These are phyloP conservation scores for Beris chalybata DNA, from an alignment of 2,888 invertebrate species.

Conservation along the genomic window DNA sequence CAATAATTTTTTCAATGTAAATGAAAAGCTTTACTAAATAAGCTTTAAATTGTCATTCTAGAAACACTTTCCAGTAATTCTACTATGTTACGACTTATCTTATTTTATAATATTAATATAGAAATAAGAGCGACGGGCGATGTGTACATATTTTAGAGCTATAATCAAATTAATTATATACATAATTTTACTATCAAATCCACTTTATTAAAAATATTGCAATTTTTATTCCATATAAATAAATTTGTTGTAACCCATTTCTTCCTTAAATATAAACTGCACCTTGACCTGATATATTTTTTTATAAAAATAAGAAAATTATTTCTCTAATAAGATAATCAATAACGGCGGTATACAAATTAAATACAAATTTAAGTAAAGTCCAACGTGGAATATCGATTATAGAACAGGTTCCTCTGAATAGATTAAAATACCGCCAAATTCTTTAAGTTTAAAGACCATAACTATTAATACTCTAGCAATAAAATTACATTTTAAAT, in stretches of 20 bases:
- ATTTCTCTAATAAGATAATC: slow-evolving; percentile 56
- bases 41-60: slow-evolving; percentile 68
- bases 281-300: slow-evolving; percentile 71
- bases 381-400: slow-evolving; percentile 65
- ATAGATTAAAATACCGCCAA: slow-evolving; percentile 64
- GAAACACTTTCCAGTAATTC: slow-evolving; percentile 74
- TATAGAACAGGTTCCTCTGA: slow-evolving; percentile 61
- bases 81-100: slow-evolving; percentile 84
- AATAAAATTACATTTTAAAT: slow-evolving; percentile 55
- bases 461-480: slow-evolving; percentile 63
- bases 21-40: slow-evolving; percentile 63
- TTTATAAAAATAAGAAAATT: slow-evolving; percentile 58
- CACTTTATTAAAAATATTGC: slow-evolving; percentile 62
- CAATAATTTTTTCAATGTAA: slow-evolving; percentile 67
- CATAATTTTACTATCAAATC: slow-evolving; percentile 68
- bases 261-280: slow-evolving; percentile 66
- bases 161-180: slow-evolving; percentile 44
- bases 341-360: slow-evolving; percentile 56
- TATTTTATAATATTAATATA: slow-evolving; percentile 54
- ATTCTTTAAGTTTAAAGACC: slow-evolving; percentile 69
- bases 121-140: slow-evolving; percentile 75
- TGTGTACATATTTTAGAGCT: slow-evolving; percentile 70
- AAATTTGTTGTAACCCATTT: slow-evolving; percentile 69
- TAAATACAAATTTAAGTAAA: slow-evolving; percentile 56
- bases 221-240: slow-evolving; percentile 45